Conservation (phyloP, 2,888 invertebrate species). For the Cataglyphis livida region DNA sequence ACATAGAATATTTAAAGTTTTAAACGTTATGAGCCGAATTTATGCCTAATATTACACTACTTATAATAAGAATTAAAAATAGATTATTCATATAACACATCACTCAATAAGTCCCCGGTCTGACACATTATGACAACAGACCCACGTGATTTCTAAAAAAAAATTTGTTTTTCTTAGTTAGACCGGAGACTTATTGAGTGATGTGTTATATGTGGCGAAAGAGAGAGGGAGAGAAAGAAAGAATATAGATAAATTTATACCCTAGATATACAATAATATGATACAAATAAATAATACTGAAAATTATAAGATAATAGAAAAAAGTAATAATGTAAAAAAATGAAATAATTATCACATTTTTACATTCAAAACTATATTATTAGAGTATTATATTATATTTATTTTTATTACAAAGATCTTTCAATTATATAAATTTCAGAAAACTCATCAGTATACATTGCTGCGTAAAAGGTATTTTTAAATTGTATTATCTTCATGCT, state of each 20-base stretch:
- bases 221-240: background rate
- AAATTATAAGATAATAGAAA: background rate
- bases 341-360: background rate
- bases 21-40: background rate
- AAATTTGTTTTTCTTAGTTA: too few relatives aligned
- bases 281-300: background rate
- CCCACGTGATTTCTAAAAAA: too few relatives aligned
- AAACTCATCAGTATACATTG: background rate
- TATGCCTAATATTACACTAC: background rate
- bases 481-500: background rate
- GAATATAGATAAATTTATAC: background rate
- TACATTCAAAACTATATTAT: background rate
- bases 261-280: background rate
- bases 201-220: background rate
- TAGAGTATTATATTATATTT: constrained; percentile 9
- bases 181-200: too few relatives aligned
- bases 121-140: too few relatives aligned
- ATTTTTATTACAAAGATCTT: constrained; percentile 4
- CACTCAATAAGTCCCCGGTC: too few relatives aligned
- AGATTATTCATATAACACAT: background rate
- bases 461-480: constrained; percentile 14
- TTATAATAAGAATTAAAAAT: background rate
- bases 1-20: constrained; percentile 6
- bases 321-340: background rate
- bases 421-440: background rate